Percentiles rank a stretch among this genome's conserved stretches.
Conservation (phyloP, 2,888 invertebrate species). For the Thymelicus acteon region DNA sequence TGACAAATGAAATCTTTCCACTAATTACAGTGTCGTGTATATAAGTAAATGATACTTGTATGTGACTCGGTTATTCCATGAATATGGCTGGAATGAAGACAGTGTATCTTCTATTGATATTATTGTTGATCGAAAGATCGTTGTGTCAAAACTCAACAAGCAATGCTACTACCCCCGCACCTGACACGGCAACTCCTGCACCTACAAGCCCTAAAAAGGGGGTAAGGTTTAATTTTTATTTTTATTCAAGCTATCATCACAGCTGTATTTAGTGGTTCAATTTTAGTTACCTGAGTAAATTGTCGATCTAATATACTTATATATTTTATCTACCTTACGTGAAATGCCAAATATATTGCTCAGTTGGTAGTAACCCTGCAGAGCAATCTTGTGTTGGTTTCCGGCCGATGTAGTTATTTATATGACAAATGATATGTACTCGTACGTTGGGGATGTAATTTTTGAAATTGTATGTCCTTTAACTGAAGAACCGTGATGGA, state of each 20-base stretch:
- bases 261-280: too few relatives aligned
- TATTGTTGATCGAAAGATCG: slow-evolving; percentile 10
- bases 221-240: slow-evolving; percentile 15
- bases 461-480: too few relatives aligned
- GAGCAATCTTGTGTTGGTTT: too few relatives aligned
- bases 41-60: slow-evolving; percentile 12
- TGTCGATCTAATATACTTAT: too few relatives aligned
- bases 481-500: too few relatives aligned
- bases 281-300: too few relatives aligned
- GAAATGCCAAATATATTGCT: too few relatives aligned
- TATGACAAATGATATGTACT: too few relatives aligned
- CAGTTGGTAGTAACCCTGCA: too few relatives aligned
- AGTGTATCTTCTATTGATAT: slow-evolving; percentile 16
- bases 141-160: slow-evolving; percentile 22
- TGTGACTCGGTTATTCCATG: neutral
- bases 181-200: slow-evolving; percentile 35
- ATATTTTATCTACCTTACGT: too few relatives aligned
- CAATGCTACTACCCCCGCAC: slow-evolving; percentile 18
- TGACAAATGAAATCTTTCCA: slow-evolving; percentile 18
- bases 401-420: too few relatives aligned
- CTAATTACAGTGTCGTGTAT: slow-evolving; percentile 7
- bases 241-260: neutral
- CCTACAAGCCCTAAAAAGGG: slow-evolving; percentile 33
- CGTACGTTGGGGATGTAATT: too few relatives aligned
- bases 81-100: slow-evolving; percentile 23